Evolutionary conservation across 2,113 vertebrate genomes (phyloP).

Genomic region (Triplophysa tibetana): DNA sequence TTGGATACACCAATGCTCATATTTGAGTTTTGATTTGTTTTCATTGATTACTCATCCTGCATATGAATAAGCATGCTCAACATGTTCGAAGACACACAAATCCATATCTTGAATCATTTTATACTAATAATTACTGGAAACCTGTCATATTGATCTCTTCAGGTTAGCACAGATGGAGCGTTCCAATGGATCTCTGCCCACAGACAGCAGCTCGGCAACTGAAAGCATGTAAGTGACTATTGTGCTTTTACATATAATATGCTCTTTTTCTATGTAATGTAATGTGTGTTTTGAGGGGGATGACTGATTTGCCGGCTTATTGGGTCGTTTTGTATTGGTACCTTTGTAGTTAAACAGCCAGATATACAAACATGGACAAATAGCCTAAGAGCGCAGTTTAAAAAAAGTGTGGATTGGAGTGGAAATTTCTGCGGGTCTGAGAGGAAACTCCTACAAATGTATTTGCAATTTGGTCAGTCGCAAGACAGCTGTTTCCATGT

Average conservation of each 20-base stretch:
- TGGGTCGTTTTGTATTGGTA: too few species aligned
- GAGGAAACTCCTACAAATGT: too few species aligned
- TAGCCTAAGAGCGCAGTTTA: too few species aligned
- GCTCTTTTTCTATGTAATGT: too few species aligned
- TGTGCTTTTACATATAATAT: background rate
- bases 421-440: too few species aligned
- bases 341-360: too few species aligned
- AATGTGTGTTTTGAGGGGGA: too few species aligned
- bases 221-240: conserved; percentile 91
- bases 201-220: conserved; percentile 93
- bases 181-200: conserved; percentile 92
- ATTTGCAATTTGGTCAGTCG: too few species aligned
- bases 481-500: too few species aligned
- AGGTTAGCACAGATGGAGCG: conserved; percentile 96
- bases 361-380: too few species aligned
- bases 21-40: background rate
- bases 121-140: background rate
- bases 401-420: too few species aligned
- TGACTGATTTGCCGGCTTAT: too few species aligned
- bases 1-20: background rate
- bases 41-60: background rate
- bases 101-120: background rate
- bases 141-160: conserved; percentile 25
- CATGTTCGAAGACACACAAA: background rate
- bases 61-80: background rate